Evolutionary conservation across 2,888 invertebrate species (phyloP).

Genomic region (Drosophila meridiana): DNA sequence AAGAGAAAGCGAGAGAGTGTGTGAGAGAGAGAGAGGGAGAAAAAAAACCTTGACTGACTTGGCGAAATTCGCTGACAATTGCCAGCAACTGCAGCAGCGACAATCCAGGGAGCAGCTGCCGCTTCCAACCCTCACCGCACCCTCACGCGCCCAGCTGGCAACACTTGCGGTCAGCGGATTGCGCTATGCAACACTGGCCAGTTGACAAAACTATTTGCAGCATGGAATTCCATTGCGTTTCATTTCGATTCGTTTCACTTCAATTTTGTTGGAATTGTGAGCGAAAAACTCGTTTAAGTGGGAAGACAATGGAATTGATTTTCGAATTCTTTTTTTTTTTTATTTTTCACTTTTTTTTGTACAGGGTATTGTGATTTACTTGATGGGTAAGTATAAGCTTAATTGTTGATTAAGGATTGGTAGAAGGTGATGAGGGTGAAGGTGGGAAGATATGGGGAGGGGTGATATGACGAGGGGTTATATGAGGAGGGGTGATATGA

Average conservation of each 20-base stretch:
- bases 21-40: not conserved
- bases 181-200: conserved; percentile 10
- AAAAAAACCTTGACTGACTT: conserved; percentile 1
- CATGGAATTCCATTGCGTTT: not conserved
- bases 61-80: conserved; percentile 10
- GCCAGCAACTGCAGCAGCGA: not conserved
- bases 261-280: not conserved
- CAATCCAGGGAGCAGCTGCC: not conserved
- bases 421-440: not conserved
- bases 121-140: not conserved
- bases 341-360: not conserved
- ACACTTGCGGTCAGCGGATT: conserved; percentile 1
- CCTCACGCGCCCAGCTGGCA: not conserved
- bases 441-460: not conserved
- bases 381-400: no score
- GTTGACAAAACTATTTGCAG: not conserved
- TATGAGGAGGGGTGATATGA: not conserved
- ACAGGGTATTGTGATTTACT: not conserved
- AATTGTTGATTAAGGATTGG: not conserved
- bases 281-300: not conserved
- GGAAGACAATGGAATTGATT: not conserved
- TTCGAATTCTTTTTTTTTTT: not conserved
- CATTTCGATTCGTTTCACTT: not conserved
- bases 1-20: not conserved
- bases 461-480: no score